phyloP scores from a whole-genome alignment of 1,140 invertebrate genomes.

The Bombus difficillimus region DNA sequence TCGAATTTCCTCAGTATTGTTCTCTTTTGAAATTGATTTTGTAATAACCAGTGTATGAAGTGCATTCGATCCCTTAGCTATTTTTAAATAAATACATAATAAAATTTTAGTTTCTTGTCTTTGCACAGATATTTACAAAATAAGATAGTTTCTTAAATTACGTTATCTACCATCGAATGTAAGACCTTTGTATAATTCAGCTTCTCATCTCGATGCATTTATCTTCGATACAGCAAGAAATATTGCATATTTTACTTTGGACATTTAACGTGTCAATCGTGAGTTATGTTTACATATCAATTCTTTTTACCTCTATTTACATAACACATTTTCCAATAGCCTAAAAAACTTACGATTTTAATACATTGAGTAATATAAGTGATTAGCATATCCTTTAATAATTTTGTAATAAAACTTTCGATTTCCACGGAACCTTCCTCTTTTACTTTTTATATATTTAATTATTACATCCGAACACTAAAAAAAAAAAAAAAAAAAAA shows the following conservation, averaged over 20 bases:
- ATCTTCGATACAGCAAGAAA: neutral
- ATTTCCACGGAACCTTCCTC: neutral
- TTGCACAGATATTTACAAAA: slow-evolving; percentile 24
- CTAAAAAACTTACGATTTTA: neutral
- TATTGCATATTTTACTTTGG: neutral
- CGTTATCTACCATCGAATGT: neutral
- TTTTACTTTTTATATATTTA: neutral
- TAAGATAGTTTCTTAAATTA: neutral
- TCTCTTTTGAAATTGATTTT: neutral
- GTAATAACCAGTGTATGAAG: neutral
- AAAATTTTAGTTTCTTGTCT: slow-evolving; percentile 7
- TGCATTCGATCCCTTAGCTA: neutral
- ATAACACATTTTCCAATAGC: slow-evolving; percentile 1
- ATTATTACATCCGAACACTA: neutral
- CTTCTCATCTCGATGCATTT: slow-evolving; percentile 3
- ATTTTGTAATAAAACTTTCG: neutral
- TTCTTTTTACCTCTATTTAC: neutral
- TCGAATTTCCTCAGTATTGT: neutral
- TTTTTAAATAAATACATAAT: slow-evolving; percentile 4
- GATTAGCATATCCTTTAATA: neutral
- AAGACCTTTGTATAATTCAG: slow-evolving; percentile 14
- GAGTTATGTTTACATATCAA: slow-evolving; percentile 2
- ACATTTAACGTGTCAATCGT: neutral
- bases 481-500: neutral
- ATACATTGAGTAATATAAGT: slow-evolving; percentile 12